Evolutionary conservation across 2,113 vertebrate species (phyloP).

Genomic region (Percina caprodes): DNA sequence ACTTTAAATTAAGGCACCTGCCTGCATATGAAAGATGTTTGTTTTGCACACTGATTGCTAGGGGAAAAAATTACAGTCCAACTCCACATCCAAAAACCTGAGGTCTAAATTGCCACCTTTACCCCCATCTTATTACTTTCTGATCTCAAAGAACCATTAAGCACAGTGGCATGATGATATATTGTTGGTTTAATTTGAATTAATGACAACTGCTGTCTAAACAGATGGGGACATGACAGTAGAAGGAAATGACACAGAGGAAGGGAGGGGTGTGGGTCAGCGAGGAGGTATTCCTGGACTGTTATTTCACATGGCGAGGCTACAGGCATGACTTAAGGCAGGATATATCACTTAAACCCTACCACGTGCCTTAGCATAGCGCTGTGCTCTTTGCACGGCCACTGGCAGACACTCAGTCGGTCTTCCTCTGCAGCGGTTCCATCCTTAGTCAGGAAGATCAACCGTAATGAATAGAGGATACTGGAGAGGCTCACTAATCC

Average conservation of each 20-base stretch:
- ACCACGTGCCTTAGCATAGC: conserved; percentile 73
- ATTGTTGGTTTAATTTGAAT: conserved; percentile 46
- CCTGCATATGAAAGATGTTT: neutral
- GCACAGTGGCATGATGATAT: neutral
- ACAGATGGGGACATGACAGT: conserved; percentile 42
- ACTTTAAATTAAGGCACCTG: too few species aligned
- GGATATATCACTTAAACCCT: conserved; percentile 82
- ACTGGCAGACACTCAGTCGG: conserved; percentile 54
- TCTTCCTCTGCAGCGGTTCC: conserved; percentile 19
- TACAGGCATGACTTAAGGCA: conserved; percentile 71
- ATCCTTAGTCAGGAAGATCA: conserved; percentile 65
- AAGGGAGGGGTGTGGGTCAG: conserved; percentile 11
- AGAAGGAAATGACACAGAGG: conserved; percentile 29
- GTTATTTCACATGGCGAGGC: conserved; percentile 80
- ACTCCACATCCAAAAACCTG: neutral
- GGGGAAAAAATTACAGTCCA: too few species aligned
- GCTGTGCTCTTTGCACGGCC: conserved; percentile 42
- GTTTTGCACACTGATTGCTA: neutral
- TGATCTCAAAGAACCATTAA: neutral
- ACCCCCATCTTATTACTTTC: neutral
- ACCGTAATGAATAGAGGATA: conserved; percentile 74
- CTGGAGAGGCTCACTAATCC: conserved; percentile 73
- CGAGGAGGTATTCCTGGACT: conserved; percentile 76
- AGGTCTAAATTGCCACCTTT: neutral
- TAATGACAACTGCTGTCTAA: conserved; percentile 54